Evolutionary conservation across 2,888 invertebrate genomes (phyloP).

Genomic region (Drosophila mercatorum): DNA sequence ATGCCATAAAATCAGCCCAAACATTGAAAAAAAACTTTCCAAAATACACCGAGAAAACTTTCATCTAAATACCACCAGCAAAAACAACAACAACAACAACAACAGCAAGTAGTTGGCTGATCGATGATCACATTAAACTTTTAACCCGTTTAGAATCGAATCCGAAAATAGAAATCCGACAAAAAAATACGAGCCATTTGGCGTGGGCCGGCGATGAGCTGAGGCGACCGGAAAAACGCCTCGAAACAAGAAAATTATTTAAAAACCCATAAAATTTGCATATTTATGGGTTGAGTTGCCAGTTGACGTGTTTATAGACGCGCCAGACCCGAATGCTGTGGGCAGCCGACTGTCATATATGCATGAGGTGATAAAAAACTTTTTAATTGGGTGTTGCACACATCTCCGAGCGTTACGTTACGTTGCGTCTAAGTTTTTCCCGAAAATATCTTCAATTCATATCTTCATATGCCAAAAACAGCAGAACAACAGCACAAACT

Average conservation of each 20-base stretch:
- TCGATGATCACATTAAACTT: constrained; percentile 68
- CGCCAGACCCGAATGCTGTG: constrained; percentile 48
- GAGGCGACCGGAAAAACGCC: constrained; percentile 62
- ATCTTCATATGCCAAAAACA: constrained; percentile 53
- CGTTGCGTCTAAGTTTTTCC: constrained; percentile 47
- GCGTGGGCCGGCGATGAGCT: constrained; percentile 60
- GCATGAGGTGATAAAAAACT: constrained; percentile 75
- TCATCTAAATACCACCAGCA: constrained; percentile 37
- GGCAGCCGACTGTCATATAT: constrained; percentile 63
- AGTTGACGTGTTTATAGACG: constrained; percentile 72
- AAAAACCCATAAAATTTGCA: constrained; percentile 76
- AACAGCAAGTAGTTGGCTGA: constrained; percentile 48
- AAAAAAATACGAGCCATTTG: constrained; percentile 37
- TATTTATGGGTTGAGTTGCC: constrained; percentile 68
- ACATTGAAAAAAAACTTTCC: constrained; percentile 63
- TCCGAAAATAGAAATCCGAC: constrained; percentile 50
- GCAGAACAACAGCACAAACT: constrained; percentile 5
- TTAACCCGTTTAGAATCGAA: constrained; percentile 71
- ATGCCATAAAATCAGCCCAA: constrained; percentile 54
- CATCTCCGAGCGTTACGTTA: constrained; percentile 26
- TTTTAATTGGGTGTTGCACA: constrained; percentile 74
- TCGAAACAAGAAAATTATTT: constrained; percentile 68
- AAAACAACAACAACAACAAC: constrained; percentile 20
- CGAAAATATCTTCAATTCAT: constrained; percentile 41
- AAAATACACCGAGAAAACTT: constrained; percentile 46